Conservation (phyloP, 2,797 vertebrate species). For the Yasuhikotakia modesta region DNA sequence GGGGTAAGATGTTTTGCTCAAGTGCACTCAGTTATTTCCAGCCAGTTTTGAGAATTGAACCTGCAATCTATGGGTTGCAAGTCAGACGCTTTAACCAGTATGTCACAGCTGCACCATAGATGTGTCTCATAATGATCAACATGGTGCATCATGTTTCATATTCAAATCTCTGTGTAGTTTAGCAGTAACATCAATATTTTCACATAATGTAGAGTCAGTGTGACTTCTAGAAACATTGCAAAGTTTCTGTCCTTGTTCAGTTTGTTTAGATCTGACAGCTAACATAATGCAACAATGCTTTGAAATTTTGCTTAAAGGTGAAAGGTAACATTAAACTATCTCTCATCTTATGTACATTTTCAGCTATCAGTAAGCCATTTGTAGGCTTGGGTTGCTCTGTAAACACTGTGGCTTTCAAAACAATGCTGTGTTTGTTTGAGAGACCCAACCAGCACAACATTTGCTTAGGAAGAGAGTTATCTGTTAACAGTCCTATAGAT, state of each 20-base stretch:
- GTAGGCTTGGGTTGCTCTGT: not conserved
- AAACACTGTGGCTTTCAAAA: not conserved
- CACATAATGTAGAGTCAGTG: no score
- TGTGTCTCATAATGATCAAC: no score
- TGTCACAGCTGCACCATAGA: no score
- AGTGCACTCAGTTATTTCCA: no score
- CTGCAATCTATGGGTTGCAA: no score
- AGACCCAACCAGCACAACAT: not conserved
- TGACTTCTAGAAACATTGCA: no score
- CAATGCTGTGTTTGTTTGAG: not conserved
- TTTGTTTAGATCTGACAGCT: no score
- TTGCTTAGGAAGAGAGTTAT: not conserved
- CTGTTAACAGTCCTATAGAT: not conserved
- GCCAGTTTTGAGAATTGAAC: no score
- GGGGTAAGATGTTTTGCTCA: no score
- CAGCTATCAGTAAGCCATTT: not conserved
- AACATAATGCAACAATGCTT: no score
- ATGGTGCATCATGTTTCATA: not conserved
- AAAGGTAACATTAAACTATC: not conserved
- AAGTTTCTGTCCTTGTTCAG: no score
- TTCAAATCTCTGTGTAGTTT: not conserved
- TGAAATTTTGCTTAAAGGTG: not conserved
- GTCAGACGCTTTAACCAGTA: no score
- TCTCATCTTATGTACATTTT: not conserved
- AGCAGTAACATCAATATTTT: not conserved